Base-by-base conservation (phyloP, 2,888 invertebrate genomes). In the Leucophora obtusa region DNA sequence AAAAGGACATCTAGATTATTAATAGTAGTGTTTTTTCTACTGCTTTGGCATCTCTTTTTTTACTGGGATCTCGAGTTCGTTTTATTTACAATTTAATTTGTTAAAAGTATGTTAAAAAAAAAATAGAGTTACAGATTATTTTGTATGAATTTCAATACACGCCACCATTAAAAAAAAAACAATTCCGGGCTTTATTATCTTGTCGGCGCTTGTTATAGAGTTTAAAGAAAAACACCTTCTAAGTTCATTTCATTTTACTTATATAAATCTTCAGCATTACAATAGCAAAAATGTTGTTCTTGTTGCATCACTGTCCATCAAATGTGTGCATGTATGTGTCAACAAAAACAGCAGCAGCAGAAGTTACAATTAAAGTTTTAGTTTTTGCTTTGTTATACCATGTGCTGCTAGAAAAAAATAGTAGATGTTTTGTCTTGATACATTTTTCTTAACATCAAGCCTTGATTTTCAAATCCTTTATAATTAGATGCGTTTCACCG, bases 401-500 rank as follows among this genome's bases (percentile, higher is more conserved):
- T 54, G 54, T 56, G 5, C 18, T 59, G 17, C 15, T 69, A 56
- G 63, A 2, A 6, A 51, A 50, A 33, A 14, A 56, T 21, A 21
- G 21, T 21, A 3, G 21, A 4, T 28, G 3, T 28, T 28, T 28
- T 28, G 4, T 28, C 28, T 28, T 28, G 3, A 28, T 28, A 33
- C 28, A 54, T 6, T 28, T 15, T 58, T 58, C 53, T 53, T 33
- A 7, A 14, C 21, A 17, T 59, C 66, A 50, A 53, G 54, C 21
- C 59, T 81, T 60, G 47, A 51, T 53, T 54, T 66, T 59, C 60
- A 71, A 77, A 81, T 81, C 81, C 73, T 66, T 77, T 70, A 74
- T 74, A 81, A 77, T 77, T 81, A 74, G 66, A 81, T 73, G 70
- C 66, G 70, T 74, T 77, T 81, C 73, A 81, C 14, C 66, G 65